A percentile compares a stretch with the other conserved stretches of the same genome.
Evolutionary conservation across 1,140 invertebrate genomes (phyloP).

Genomic region (Drosophila bocki): DNA sequence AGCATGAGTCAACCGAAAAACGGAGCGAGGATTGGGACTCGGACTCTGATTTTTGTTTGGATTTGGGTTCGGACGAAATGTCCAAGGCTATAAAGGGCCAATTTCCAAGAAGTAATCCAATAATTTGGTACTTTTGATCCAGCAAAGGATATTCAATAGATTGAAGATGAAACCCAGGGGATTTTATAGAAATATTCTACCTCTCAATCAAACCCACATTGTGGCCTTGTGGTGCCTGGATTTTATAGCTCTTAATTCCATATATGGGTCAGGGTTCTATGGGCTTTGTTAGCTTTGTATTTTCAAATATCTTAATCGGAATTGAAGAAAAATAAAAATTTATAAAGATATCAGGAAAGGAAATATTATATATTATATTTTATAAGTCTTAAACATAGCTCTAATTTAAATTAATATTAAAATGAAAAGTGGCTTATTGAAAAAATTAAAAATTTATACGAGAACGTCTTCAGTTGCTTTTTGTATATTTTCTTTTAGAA

Average conservation of each 20-base stretch:
- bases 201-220: constrained; percentile 21
- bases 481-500: background rate
- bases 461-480: background rate
- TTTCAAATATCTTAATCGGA: background rate
- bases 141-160: constrained; percentile 44
- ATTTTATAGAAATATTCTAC: constrained; percentile 25
- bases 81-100: constrained; percentile 40
- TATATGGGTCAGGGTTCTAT: background rate
- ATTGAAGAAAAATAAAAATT: background rate
- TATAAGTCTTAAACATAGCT: background rate
- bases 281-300: constrained; percentile 9
- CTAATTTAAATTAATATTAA: background rate
- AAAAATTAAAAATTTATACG: too few relatives aligned
- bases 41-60: background rate
- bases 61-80: background rate
- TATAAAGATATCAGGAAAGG: too few relatives aligned
- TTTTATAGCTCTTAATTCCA: constrained; percentile 17
- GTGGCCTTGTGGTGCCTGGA: background rate
- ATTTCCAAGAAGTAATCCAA: constrained; percentile 60
- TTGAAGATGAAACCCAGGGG: constrained; percentile 13
- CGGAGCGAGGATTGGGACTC: constrained; percentile 5
- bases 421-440: too few relatives aligned
- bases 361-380: background rate
- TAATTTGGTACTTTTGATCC: constrained; percentile 40
- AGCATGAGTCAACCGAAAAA: constrained; percentile 60